Percentiles rank a stretch among this genome's conserved stretches.
phyloP scores from a whole-genome alignment of 2,797 vertebrate species.

The Cottoperca gobio region DNA sequence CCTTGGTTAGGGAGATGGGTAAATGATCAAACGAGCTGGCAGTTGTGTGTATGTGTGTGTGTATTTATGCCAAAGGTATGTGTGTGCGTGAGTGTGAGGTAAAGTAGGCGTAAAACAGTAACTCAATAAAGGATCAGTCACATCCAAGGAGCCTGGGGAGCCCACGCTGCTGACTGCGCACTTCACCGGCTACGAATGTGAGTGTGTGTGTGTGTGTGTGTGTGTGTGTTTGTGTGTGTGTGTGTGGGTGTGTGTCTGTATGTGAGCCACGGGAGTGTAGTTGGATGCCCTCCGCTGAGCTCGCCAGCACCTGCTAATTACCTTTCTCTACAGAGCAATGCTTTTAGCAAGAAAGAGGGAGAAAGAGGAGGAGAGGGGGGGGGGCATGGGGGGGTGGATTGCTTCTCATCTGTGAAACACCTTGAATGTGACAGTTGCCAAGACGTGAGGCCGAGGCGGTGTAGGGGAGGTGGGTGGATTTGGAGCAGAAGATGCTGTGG shows the following conservation, averaged over 20 bases:
- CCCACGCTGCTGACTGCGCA: constrained; percentile 83
- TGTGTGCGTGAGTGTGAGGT: constrained; percentile 67
- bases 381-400: constrained; percentile 89
- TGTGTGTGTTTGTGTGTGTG: constrained; percentile 84
- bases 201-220: constrained; percentile 75
- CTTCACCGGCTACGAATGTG: constrained; percentile 77
- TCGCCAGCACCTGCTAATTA: constrained; percentile 96
- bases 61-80: constrained; percentile 50
- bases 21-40: constrained; percentile 86
- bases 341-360: constrained; percentile 90
- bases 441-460: constrained; percentile 93
- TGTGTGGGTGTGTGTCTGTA: constrained; percentile 79
- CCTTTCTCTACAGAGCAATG: constrained; percentile 90
- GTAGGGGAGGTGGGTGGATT: constrained; percentile 77
- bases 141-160: constrained; percentile 85
- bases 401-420: constrained; percentile 98
- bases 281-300: constrained; percentile 86
- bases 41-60: constrained; percentile 56
- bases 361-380: constrained; percentile 67
- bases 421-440: constrained; percentile 99
- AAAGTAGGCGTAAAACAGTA: constrained; percentile 86
- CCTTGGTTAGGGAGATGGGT: constrained; percentile 85
- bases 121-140: constrained; percentile 89
- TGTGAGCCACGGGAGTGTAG: constrained; percentile 90
- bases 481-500: constrained; percentile 97